Conservation (phyloP, 2,888 invertebrate species). For the Tinea trinotella region DNA sequence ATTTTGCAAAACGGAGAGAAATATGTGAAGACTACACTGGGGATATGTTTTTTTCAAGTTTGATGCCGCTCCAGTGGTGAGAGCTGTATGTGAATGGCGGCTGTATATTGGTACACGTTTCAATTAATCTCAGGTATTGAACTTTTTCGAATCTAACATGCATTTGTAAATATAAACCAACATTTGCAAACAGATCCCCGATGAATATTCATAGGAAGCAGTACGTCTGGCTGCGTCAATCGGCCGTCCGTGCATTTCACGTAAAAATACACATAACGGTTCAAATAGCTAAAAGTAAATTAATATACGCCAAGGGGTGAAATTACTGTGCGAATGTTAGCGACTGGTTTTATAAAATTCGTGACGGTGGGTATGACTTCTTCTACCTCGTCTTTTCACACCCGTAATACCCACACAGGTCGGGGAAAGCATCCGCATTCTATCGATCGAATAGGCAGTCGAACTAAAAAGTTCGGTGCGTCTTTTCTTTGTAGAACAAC, state of each 20-base stretch:
- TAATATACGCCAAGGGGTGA: not conserved
- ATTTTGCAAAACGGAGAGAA: not conserved
- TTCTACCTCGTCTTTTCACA: no score
- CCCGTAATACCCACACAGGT: no score
- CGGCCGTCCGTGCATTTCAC: conserved; percentile 14
- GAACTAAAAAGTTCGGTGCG: no score
- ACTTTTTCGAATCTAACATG: conserved; percentile 16
- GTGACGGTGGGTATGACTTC: not conserved
- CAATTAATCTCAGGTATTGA: conserved; percentile 18
- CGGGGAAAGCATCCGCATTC: no score
- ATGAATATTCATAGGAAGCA: conserved; percentile 16
- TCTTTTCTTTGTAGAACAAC: no score
- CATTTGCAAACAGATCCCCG: conserved; percentile 5
- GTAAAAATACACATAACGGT: conserved; percentile 15
- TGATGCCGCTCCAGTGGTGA: conserved; percentile 1
- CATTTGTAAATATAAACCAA: conserved; percentile 14
- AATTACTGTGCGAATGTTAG: not conserved
- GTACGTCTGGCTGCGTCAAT: conserved; percentile 16
- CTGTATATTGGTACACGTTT: conserved; percentile 11
- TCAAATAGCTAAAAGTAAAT: conserved; percentile 10
- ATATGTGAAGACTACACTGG: not conserved
- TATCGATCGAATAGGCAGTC: no score
- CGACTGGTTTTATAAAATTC: not conserved
- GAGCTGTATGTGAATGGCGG: not conserved
- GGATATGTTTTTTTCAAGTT: conserved; percentile 4